These are phyloP conservation scores for Camptogramma bilineatum DNA, from an alignment of 2,888 invertebrate genomes.

Conservation along the genomic window DNA sequence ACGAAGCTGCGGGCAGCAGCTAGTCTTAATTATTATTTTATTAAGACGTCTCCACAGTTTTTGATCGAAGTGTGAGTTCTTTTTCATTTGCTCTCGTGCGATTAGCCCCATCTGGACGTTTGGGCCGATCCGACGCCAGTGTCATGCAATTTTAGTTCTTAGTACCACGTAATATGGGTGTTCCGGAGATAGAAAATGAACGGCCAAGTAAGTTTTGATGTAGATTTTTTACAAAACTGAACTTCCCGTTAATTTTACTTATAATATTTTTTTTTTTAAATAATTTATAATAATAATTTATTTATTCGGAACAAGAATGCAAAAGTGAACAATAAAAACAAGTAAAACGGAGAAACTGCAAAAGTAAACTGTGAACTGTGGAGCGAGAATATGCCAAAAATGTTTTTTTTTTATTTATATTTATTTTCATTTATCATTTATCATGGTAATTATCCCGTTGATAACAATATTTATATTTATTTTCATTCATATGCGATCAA, in stretches of 20 bases:
- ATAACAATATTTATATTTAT: too few relatives aligned
- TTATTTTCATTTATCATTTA: too few relatives aligned
- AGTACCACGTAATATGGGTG: conserved; percentile 45
- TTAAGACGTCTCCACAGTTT: conserved; percentile 26
- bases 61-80: conserved; percentile 12
- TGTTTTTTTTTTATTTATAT: too few relatives aligned
- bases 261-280: too few relatives aligned
- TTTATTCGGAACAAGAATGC: too few relatives aligned
- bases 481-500: too few relatives aligned
- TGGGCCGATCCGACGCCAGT: conserved; percentile 6
- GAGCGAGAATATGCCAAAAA: too few relatives aligned
- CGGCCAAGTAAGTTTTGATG: conserved; percentile 54
- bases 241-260: not conserved
- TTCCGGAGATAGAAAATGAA: conserved; percentile 45
- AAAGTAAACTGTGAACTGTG: too few relatives aligned
- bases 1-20: too few relatives aligned
- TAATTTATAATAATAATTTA: too few relatives aligned
- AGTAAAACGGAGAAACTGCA: too few relatives aligned
- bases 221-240: not conserved
- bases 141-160: conserved; percentile 22
- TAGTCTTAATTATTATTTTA: not conserved
- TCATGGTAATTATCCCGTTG: too few relatives aligned
- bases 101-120: conserved; percentile 21
- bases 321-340: not conserved
- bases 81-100: conserved; percentile 17